Evolutionary conservation across 2,888 invertebrate genomes (phyloP).

Genomic region (Lasioglossum calceatum): DNA sequence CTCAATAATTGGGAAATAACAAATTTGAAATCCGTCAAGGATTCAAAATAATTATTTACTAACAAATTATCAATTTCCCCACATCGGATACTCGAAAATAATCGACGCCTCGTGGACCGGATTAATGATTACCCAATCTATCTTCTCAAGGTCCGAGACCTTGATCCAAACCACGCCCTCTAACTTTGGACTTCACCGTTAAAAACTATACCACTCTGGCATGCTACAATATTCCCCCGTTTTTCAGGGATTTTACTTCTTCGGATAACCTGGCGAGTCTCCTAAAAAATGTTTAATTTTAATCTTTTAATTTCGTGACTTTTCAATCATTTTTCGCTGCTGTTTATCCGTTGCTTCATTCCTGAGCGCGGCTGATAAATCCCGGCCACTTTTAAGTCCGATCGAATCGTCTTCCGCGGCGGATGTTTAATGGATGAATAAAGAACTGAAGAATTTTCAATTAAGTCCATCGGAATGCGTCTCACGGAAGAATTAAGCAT

Average conservation of each 20-base stretch:
- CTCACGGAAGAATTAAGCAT: slow-evolving; percentile 9
- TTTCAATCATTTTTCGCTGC: not conserved
- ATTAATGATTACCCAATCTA: slow-evolving; percentile 36
- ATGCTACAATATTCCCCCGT: not conserved
- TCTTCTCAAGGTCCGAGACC: slow-evolving; percentile 28
- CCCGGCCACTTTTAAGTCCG: not conserved
- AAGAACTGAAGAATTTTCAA: slow-evolving; percentile 10
- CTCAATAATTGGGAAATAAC: not conserved
- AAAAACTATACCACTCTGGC: not conserved
- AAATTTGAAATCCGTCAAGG: not conserved
- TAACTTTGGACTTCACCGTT: not conserved
- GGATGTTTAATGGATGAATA: slow-evolving; percentile 4
- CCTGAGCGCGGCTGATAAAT: not conserved
- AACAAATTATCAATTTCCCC: not conserved
- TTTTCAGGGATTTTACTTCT: not conserved
- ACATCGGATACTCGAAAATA: slow-evolving; percentile 24
- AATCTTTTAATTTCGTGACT: not conserved
- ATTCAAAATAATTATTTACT: not conserved
- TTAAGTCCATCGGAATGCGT: slow-evolving; percentile 15
- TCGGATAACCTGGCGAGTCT: not conserved
- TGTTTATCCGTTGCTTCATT: not conserved
- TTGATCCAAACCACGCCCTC: slow-evolving; percentile 6
- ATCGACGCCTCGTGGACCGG: slow-evolving; percentile 26
- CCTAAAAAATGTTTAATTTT: not conserved
- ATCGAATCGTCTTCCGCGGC: not conserved